phyloP scores from a whole-genome alignment of 2,113 vertebrate genomes.

The Nyctibius bracteatus region DNA sequence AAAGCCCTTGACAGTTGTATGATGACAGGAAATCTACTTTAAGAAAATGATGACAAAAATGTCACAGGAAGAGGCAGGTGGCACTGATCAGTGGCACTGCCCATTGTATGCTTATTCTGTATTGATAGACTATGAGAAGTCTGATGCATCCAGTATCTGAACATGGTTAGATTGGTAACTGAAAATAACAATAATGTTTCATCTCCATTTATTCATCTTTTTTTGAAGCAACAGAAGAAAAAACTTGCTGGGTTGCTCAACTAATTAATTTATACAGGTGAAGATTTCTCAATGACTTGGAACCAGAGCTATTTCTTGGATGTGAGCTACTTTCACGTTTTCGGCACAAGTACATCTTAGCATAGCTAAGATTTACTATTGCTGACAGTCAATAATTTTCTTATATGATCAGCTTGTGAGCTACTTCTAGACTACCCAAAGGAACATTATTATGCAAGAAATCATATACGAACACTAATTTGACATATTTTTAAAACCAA shows the following conservation, averaged over 20 bases:
- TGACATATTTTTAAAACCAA: not conserved
- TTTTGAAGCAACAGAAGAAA: not conserved
- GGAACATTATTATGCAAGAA: not conserved
- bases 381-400: not conserved
- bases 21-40: not conserved
- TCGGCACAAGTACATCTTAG: not conserved
- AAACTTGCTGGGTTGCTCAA: not conserved
- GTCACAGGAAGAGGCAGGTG: not conserved
- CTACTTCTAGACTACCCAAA: not conserved
- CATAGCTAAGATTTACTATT: not conserved
- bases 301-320: not conserved
- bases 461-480: not conserved
- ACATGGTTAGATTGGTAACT: not conserved
- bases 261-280: not conserved
- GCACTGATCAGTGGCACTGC: not conserved
- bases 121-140: not conserved
- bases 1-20: not conserved
- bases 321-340: not conserved
- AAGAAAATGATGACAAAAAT: not conserved
- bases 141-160: not conserved
- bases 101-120: not conserved
- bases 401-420: not conserved
- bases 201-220: not conserved
- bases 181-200: not conserved
- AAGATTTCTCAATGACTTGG: not conserved